Base-by-base conservation (phyloP, 2,113 vertebrate species). In the Lophura nycthemera region DNA sequence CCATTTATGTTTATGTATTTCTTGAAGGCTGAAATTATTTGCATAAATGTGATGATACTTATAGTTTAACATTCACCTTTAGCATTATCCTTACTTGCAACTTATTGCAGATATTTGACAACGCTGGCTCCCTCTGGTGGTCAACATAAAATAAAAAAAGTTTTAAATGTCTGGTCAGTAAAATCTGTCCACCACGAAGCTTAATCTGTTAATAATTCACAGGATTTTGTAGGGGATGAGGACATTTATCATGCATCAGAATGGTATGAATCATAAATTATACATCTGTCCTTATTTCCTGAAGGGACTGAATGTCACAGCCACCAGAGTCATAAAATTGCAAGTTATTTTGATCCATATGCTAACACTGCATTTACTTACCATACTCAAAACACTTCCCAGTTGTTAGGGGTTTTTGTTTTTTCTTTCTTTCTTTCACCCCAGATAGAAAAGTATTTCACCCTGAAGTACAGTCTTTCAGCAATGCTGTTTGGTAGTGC, bases 111-210 rank as follows among this genome's bases (percentile, higher is more conserved):
- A 2, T 47, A 11, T 2, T 11, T 66, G 93, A 71, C 74, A 76
- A 45, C 89, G 54, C 42, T 16, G 43, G 85, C 83, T 92, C 97
- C 97, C 96, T 95, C 96, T 97, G 94, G 93, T 91, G 97, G 94
- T 27, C 74, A 52, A 38, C 10, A 29, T 20, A 40, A 45, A 66
- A 19, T 22, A 32, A 38, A 50, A 70, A 60, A 47, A 21, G 9
- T 79, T 36, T 69, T 25, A 45, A 6, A n/a, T 3, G 19, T 57
- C 18, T 13, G 14, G 29, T 87, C 38, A 14, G 32, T 30, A 70
- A 88, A 86, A 83, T 32, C 20, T 5, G 7, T 0, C 21, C 32
- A 7, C 6, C 42, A 5, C 3, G 7, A 65, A 88, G 15, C 17
- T n/a, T 52, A 8, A 78, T 21, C 52, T 73, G 27, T 20, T 89